Evolutionary conservation across 30 jellyfish, hydroid and myxozoan genomes (phyloP), one percentile per base, ranked within the genome.

Genomic region (Nemopilema nomurai): DNA sequence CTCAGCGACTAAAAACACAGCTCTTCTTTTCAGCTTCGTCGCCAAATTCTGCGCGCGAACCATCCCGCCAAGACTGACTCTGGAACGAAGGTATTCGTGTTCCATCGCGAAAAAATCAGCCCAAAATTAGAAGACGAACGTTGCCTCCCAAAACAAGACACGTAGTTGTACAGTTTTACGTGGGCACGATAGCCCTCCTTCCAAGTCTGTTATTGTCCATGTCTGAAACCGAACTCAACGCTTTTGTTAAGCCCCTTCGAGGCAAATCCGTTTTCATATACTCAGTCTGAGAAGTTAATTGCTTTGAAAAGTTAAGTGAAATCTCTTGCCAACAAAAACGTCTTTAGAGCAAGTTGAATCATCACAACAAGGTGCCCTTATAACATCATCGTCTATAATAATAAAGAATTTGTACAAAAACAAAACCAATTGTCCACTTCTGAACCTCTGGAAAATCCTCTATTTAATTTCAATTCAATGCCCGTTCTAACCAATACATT

Each of bases 11-110:
- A 76, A 51, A 29, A n/a, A 76, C 22, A 76, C 53, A 16, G 86
- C 86, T 51, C 86, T 76, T 1, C 41, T 33, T 51, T 76, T 76
- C 25, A 76, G 3, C 28, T 62, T 76, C n/a, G 49, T 21, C 41
- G 86, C 86, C 57, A 76, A 19, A 51, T 76, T 76, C 78, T 76
- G 86, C 31, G 86, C 86, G 19, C 31, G 51, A 17, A 76, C 49
- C 86, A 76, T 33, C 1, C 75, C 86, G 22, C 67, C 82, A 19
- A 71, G 67, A 27, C 82, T 71, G 64, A 71, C 20, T 17, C 20
- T 19, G 33, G 1, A 31, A 24, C 30, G 67, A 29, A 27, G 23
- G n/a, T 25, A 28, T 18, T 31, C 30, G 67, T n/a, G 20, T 16
- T 57, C 82, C 82, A 71, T 71, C n/a, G 8, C 30, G 4, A 68